Evolutionary conservation across 2,797 vertebrate genomes (phyloP), one percentile per base, ranked within the genome.

Genomic region (Lindbergichthys nudifrons): DNA sequence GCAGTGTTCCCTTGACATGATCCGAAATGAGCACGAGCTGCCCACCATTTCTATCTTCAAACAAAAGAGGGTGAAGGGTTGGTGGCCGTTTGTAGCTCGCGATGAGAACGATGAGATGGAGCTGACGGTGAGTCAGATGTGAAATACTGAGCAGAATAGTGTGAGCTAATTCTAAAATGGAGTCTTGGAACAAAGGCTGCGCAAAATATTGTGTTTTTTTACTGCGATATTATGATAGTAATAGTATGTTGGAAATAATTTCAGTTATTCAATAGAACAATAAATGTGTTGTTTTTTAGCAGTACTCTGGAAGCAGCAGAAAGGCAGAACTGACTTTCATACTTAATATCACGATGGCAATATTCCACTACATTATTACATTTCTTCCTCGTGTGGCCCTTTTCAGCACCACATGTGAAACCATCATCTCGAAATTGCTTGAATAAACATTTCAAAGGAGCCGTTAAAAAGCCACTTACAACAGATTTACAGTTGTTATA

Each of bases 21-120:
- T 97, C 80, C 94, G 94, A 0, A 97, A 95, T 0, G 96, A 98
- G 75, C 93, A 95, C 0, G 96, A 98, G 2, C 95, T 98, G 80
- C 98, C 98, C 54, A 94, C 96, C 87, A 94, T 99, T 64, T 99
- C 98, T 74, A 99, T 99, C 92, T 99, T 99, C 95, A 99, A 98
- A 87, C 98, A 99, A 90, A 99, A 99, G 91, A 83, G 98, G 5
- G 97, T 99, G 80, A 99, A 99, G 83, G 98, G 98, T 90, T 99
- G 98, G 98, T 99, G 98, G 98, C 98, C 98, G 0, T 98, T 98
- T 2, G 95, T 97, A 64, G 97, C 97, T 70, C 95, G 96, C 0
- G 95, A 99, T 0, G 98, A 99, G 82, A 98, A 99, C 0, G 98
- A 99, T 0, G 97, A 99, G 82, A 94, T 98, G 87, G 97, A 98